Percentiles rank a stretch among this genome's conserved stretches.
phyloP scores from a whole-genome alignment of 2,888 invertebrate species.

The Pachymerium ferrugineum region DNA sequence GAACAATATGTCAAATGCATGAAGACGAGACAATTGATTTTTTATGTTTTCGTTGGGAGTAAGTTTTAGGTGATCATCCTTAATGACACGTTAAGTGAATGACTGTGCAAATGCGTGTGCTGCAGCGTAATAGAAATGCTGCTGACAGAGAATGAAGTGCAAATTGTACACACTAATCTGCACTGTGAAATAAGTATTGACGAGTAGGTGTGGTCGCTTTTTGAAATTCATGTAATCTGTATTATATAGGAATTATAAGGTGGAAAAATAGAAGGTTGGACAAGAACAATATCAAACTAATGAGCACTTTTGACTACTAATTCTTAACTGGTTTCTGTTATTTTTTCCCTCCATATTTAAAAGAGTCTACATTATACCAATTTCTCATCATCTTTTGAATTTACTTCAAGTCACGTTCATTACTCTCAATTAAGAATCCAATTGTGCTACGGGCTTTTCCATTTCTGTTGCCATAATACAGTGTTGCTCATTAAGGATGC shows the following conservation, averaged over 20 bases:
- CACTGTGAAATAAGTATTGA: constrained; percentile 8
- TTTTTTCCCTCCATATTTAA: not conserved
- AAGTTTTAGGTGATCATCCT: not conserved
- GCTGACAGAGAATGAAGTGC: constrained; percentile 17
- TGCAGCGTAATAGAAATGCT: not conserved
- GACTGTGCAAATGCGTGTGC: constrained; percentile 10
- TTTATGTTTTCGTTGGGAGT: not conserved
- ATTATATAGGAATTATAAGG: not conserved
- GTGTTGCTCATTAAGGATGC: constrained; percentile 27
- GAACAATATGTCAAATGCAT: not conserved
- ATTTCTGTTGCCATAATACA: constrained; percentile 22
- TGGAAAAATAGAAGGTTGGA: constrained; percentile 6
- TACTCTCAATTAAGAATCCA: constrained; percentile 22
- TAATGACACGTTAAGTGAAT: constrained; percentile 13
- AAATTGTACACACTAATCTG: constrained; percentile 16
- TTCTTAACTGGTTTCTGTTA: too few relatives aligned
- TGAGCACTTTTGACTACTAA: too few relatives aligned
- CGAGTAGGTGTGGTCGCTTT: constrained; percentile 15
- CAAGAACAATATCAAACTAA: constrained; percentile 6
- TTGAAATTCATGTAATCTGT: constrained; percentile 17
- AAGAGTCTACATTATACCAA: not conserved
- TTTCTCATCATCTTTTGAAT: constrained; percentile 10
- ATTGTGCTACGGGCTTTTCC: constrained; percentile 22
- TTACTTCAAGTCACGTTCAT: constrained; percentile 20
- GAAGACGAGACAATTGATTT: not conserved